Evolutionary conservation across 2,797 vertebrate genomes (phyloP), one percentile per base, ranked within the genome.

Genomic region (Sus cebifrons): DNA sequence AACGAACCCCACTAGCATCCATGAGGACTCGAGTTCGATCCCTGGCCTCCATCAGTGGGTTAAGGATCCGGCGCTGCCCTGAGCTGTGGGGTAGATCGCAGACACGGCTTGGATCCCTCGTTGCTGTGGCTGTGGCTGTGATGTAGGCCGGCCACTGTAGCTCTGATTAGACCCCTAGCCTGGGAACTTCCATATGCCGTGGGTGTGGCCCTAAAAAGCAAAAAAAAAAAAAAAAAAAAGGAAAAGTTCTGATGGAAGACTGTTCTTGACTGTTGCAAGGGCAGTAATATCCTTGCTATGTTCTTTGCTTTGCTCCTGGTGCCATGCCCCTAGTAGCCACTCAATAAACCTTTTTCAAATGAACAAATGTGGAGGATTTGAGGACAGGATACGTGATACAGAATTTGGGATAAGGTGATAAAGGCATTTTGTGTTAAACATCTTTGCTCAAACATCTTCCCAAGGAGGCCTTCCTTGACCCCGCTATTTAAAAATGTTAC

Each of bases 341-440:
- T 89, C 67, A 82, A 36, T 29, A 86, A 71, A 64, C 87, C 56
- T 83, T 89, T 95, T 78, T 86, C 58, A 83, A 40, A 40, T 73
- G 64, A 90, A 64, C 73, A 88, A 78, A 96, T 68, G 44, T 95
- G 90, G 56, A 88, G 29, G 62, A 58, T 36, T 89, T 74, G 73
- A 81, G 71, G 60, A 40, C 62, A 94, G 65, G 40, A 83, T 73
- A 71, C 78, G 62, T 83, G 58, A 88, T 81, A 62, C 54, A 86
- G 81, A 94, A 89, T 95, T 70, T 73, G 36, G 65, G 44, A 70
- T 65, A 52, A 89, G 49, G 36, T 21, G 18, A 82, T 73, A 92
- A 78, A 79, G 36, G 13, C 25, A 89, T 94, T 91, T 86, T 82
- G 36, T 27, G 73, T 81, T 92, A 92, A 91, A 81, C 29, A 92